These are phyloP conservation scores for Phacellophora camtschatica DNA, from an alignment of 30 jellyfish, hydroid and myxozoan genomes.

Conservation along the genomic window DNA sequence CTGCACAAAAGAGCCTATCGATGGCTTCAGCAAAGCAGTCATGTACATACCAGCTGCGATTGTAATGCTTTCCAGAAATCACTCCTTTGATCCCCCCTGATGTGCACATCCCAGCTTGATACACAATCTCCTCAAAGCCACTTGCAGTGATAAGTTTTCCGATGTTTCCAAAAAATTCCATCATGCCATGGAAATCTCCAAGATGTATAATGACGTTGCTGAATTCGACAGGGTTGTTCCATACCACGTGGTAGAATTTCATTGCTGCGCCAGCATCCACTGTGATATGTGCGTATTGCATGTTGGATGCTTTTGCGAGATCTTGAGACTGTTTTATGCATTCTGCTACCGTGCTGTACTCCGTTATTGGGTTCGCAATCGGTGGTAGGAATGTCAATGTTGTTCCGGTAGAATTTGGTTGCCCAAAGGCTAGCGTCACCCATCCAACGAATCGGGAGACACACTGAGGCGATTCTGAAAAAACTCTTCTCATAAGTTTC, in stretches of 20 bases:
- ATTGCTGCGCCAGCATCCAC: slow-evolving; percentile 49
- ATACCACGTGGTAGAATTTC: slow-evolving; percentile 22
- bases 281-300: no score
- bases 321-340: no score
- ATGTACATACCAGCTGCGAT: slow-evolving; percentile 43
- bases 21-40: slow-evolving; percentile 30
- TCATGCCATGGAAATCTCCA: slow-evolving; percentile 33
- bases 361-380: no score
- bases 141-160: slow-evolving; percentile 27
- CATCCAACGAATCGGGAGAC: slow-evolving; percentile 26
- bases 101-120: slow-evolving; percentile 45
- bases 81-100: slow-evolving; percentile 52
- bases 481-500: slow-evolving; percentile 18
- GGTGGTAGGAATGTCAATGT: no score
- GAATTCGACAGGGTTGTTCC: slow-evolving; percentile 47
- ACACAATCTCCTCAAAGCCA: slow-evolving; percentile 44
- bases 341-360: no score
- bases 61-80: slow-evolving; percentile 45
- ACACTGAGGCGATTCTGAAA: background rate
- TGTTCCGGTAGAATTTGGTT: slow-evolving; percentile 32
- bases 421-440: background rate
- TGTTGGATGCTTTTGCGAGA: no score
- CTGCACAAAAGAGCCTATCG: slow-evolving; percentile 26
- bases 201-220: slow-evolving; percentile 20
- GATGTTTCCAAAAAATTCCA: slow-evolving; percentile 23